Conservation (phyloP, 1,140 invertebrate genomes). For the Zophobas morio region DNA sequence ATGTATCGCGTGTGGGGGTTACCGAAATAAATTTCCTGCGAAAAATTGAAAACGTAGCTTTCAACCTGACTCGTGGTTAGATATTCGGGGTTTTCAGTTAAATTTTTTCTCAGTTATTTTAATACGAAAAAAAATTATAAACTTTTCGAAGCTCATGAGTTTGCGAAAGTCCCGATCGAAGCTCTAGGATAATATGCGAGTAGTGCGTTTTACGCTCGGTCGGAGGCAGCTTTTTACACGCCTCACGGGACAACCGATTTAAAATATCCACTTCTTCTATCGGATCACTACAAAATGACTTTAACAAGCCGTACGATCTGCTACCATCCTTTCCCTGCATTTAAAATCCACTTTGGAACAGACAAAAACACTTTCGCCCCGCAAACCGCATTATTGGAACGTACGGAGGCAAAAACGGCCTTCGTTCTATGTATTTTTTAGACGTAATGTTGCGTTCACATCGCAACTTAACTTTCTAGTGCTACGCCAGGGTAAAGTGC, state of each 20-base stretch:
- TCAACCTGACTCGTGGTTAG: too few relatives aligned
- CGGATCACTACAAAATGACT: slow-evolving; percentile 24
- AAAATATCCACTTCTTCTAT: slow-evolving; percentile 15
- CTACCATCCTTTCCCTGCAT: slow-evolving; percentile 4
- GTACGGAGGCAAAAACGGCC: neutral
- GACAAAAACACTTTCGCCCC: slow-evolving; percentile 26
- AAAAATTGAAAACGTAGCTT: too few relatives aligned
- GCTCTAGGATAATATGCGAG: slow-evolving; percentile 1
- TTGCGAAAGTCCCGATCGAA: neutral
- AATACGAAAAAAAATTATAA: too few relatives aligned
- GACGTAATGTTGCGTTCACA: too few relatives aligned
- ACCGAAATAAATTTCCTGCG: too few relatives aligned
- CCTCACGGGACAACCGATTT: slow-evolving; percentile 22
- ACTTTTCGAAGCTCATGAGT: neutral
- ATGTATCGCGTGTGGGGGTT: too few relatives aligned
- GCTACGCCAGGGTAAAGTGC: too few relatives aligned
- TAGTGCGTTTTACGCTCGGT: slow-evolving; percentile 21
- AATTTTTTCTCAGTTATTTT: too few relatives aligned
- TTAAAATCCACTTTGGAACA: slow-evolving; percentile 26
- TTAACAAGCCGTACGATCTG: slow-evolving; percentile 27
- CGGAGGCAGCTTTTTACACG: slow-evolving; percentile 23
- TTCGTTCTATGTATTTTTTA: neutral
- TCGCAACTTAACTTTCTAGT: too few relatives aligned
- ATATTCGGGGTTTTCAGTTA: too few relatives aligned
- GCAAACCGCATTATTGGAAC: neutral